phyloP scores from a whole-genome alignment of 2,888 invertebrate species.

The Ichneumoninae sp. region DNA sequence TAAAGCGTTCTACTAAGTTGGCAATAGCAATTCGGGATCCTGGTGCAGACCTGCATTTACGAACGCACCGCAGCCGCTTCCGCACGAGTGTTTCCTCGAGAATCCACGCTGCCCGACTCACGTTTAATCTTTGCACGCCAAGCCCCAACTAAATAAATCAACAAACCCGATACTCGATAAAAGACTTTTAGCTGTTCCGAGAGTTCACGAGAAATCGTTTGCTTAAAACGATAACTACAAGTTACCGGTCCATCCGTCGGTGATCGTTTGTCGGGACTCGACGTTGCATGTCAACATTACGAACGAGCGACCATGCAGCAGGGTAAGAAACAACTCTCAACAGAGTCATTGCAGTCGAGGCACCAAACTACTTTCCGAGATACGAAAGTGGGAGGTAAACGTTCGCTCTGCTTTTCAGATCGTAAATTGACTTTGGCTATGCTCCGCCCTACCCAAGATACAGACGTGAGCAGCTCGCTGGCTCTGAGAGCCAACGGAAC shows the following conservation, averaged over 20 bases:
- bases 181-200: background rate
- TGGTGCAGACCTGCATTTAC: too few relatives aligned
- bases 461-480: conserved; percentile 71
- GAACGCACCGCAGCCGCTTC: too few relatives aligned
- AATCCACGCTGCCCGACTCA: conserved; percentile 2
- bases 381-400: background rate
- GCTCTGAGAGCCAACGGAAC: conserved; percentile 49
- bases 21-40: too few relatives aligned
- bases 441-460: conserved; percentile 72
- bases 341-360: background rate
- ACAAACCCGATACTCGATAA: background rate
- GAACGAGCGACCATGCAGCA: conserved; percentile 13
- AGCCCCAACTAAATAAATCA: background rate
- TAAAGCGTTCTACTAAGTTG: too few relatives aligned
- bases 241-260: background rate
- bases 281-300: conserved; percentile 11
- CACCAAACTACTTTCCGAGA: background rate
- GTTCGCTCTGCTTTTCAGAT: background rate
- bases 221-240: background rate
- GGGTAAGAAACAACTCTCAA: background rate
- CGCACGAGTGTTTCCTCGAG: background rate
- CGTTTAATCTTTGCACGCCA: background rate
- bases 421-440: conserved; percentile 38
- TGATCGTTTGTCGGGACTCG: background rate
- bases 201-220: background rate